Base-by-base conservation (phyloP, 2,888 invertebrate genomes). In the Dinocampus coccinellae region DNA sequence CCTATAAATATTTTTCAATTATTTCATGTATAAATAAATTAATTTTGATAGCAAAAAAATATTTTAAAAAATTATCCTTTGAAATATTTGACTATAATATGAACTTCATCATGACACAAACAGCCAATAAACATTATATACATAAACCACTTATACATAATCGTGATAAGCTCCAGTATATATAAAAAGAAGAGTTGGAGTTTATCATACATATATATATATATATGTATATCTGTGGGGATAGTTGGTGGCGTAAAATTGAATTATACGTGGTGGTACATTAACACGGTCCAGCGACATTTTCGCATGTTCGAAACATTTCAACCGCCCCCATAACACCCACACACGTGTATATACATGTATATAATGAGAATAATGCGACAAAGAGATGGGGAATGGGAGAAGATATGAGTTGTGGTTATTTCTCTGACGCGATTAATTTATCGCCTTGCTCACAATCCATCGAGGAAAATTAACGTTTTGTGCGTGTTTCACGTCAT, bases 361-460 rank as follows among this genome's bases (percentile, higher is more conserved):
- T 36, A 36, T 36, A 36, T 1, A 36, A 9, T 36, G 36, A 29
- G 29, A 7, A 4, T 29, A n/a, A n/a, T n/a, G n/a, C n/a, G 47
- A 47, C 16, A 4, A 16, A 47, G 47, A n/a, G 39, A 33, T n/a
- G n/a, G 36, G 10, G 36, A 36, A 10, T 1, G 10, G 16, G 47
- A 16, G 16, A 47, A 16, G 7, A 47, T 55, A 69, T 61, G 55
- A 36, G 61, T 62, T 29, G 61, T 62, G 29, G 62, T 69, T 53
- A 60, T n/a, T 57, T 69, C 68, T 29, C 57, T 61, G 33, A 67
- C 71, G 62, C 67, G 63, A 69, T 69, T 77, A 78, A 78, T 77
- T 77, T 77, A 78, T 78, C 70, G 74, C 70, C 69, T 70, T 34
- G 73, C 74, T 78, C 75, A 78, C 76, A 77, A 77, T 78, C 78